Evolutionary conservation across 2,797 vertebrate genomes (phyloP).

Genomic region (Malacoraja senta): DNA sequence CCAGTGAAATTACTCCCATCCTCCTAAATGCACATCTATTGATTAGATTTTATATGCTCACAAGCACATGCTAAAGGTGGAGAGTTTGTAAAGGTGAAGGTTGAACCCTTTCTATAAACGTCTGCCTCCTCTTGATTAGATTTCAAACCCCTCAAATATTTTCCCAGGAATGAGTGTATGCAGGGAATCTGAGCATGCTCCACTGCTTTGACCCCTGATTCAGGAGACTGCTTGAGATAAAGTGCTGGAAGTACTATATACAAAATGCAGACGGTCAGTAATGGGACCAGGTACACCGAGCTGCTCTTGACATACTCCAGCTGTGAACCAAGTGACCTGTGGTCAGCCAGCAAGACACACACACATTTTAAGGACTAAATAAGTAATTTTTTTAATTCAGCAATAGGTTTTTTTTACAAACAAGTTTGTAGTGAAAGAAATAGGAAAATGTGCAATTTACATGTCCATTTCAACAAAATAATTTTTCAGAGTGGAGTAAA

Average conservation of each 20-base stretch:
- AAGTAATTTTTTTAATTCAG: not conserved
- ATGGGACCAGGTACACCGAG: slow-evolving; percentile 38
- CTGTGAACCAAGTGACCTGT: not conserved
- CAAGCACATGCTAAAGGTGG: not conserved
- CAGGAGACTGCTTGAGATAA: slow-evolving; percentile 42
- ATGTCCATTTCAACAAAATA: slow-evolving; percentile 24
- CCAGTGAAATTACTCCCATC: not conserved
- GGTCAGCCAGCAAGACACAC: slow-evolving; percentile 18
- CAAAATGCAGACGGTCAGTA: slow-evolving; percentile 36
- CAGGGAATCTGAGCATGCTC: slow-evolving; percentile 37
- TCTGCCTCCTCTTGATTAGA: slow-evolving; percentile 40
- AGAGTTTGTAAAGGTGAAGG: slow-evolving; percentile 39
- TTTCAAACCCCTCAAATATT: slow-evolving; percentile 35
- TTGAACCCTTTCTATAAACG: slow-evolving; percentile 42
- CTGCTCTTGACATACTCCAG: not conserved
- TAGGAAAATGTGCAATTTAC: slow-evolving; percentile 25
- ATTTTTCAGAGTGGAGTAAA: slow-evolving; percentile 43
- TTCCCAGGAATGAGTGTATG: slow-evolving; percentile 38
- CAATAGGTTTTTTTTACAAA: slow-evolving; percentile 22
- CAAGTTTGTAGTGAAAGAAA: not conserved
- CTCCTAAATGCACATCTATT: slow-evolving; percentile 2
- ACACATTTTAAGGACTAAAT: not conserved
- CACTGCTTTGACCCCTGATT: slow-evolving; percentile 26
- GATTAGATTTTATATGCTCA: not conserved
- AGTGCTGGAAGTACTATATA: slow-evolving; percentile 22